phyloP scores from a whole-genome alignment of 2,113 vertebrate genomes.

The Ondatra zibethicus region DNA sequence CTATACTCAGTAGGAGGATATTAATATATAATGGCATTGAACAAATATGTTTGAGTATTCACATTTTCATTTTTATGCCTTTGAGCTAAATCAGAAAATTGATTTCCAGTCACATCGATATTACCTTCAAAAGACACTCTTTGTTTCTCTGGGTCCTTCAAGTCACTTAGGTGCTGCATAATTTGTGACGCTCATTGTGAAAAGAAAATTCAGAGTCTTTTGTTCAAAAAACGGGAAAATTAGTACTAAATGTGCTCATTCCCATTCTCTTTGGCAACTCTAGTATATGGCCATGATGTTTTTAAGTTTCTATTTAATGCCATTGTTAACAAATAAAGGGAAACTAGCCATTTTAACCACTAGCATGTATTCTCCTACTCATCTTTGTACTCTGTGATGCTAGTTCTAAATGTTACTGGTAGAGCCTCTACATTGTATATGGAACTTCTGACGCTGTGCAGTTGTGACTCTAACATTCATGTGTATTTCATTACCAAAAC shows the following conservation, averaged over 20 bases:
- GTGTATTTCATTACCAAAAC: slow-evolving; percentile 20
- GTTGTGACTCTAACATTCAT: background rate
- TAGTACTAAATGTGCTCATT: background rate
- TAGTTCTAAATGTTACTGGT: background rate
- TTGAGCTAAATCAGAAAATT: background rate
- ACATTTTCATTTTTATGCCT: background rate
- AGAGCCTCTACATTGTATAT: background rate
- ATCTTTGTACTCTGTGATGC: background rate
- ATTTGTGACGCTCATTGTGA: background rate
- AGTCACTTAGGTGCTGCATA: background rate
- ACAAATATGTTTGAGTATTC: slow-evolving; percentile 18
- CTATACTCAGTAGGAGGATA: background rate
- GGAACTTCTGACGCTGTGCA: background rate
- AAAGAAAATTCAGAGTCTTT: background rate
- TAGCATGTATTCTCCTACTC: background rate
- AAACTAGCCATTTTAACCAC: background rate
- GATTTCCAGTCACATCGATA: slow-evolving; percentile 35
- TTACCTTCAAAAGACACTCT: background rate
- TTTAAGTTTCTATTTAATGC: slow-evolving; percentile 40
- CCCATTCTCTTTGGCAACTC: background rate
- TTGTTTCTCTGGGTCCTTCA: background rate
- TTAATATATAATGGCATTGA: background rate
- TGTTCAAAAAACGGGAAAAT: background rate
- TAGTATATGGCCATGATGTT: background rate
- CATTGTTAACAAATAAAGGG: background rate